Evolutionary conservation across 2,113 vertebrate genomes (phyloP).

Genomic region (Pardalotus punctatus): DNA sequence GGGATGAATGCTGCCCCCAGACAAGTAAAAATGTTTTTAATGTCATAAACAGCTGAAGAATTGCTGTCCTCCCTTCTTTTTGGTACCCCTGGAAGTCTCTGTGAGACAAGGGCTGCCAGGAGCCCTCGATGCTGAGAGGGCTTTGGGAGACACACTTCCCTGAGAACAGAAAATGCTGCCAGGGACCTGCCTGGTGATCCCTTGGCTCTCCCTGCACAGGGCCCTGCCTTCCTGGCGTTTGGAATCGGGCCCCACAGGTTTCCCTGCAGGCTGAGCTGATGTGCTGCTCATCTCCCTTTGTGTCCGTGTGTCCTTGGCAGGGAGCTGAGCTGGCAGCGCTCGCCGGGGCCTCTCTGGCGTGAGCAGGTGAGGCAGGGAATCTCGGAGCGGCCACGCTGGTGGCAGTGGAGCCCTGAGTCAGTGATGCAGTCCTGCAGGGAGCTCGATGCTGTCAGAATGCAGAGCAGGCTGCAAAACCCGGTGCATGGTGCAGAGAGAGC

Average conservation of each 20-base stretch:
- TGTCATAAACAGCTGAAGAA: neutral
- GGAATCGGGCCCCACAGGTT: neutral
- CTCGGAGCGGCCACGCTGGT: accelerated
- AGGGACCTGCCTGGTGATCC: neutral
- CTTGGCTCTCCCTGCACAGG: neutral
- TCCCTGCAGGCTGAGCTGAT: neutral
- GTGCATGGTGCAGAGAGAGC: neutral
- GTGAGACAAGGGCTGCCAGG: neutral
- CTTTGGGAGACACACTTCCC: neutral
- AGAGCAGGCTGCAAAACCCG: neutral
- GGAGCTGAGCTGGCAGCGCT: neutral
- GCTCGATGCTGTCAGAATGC: neutral
- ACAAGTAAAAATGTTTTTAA: neutral
- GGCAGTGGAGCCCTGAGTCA: neutral
- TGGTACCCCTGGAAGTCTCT: neutral
- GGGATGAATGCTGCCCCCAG: neutral
- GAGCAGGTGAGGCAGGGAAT: neutral
- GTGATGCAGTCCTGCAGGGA: neutral
- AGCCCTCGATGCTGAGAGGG: accelerated
- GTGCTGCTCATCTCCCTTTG: neutral
- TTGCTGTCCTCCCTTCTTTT: neutral
- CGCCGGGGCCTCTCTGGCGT: accelerated
- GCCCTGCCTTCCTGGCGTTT: neutral
- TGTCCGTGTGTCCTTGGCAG: neutral
- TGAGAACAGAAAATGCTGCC: neutral